Percentiles rank a stretch among this genome's conserved stretches.
phyloP scores from a whole-genome alignment of 1,140 invertebrate species.

The Neocloeon triangulifer region DNA sequence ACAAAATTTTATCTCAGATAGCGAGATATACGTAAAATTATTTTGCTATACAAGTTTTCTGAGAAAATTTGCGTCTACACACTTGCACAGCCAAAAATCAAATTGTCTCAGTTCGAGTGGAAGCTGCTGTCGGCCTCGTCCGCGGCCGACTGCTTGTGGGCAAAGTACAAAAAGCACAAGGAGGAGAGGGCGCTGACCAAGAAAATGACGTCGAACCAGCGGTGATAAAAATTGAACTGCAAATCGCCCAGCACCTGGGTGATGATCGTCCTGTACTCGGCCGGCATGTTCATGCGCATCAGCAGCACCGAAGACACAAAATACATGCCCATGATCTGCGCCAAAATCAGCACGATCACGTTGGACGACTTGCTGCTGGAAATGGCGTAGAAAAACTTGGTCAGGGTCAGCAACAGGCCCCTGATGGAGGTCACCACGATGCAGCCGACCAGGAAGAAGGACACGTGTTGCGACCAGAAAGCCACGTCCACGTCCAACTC shows the following conservation, averaged over 20 bases:
- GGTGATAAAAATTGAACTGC: constrained; percentile 98
- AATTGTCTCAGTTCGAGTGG: too few species aligned
- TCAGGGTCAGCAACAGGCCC: constrained; percentile 84
- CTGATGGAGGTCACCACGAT: constrained; percentile 96
- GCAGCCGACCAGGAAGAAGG: constrained; percentile 90
- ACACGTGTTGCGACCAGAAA: constrained; percentile 98
- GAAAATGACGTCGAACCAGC: constrained; percentile 99
- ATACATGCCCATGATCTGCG: constrained; percentile 99
- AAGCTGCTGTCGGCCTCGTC: constrained; percentile 12
- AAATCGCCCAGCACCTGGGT: constrained; percentile 94
- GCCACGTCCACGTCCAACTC: constrained; percentile 81
- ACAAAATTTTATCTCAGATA: too few species aligned
- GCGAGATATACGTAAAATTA: too few species aligned
- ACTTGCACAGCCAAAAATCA: too few species aligned
- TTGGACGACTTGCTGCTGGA: constrained; percentile 99
- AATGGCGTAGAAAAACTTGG: constrained; percentile 99
- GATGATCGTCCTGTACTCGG: constrained; percentile 91
- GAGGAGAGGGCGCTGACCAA: constrained; percentile 88
- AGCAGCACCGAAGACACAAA: constrained; percentile 94
- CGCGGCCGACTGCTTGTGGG: constrained; percentile 56
- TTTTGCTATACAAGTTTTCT: too few species aligned
- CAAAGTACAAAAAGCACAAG: constrained; percentile 86
- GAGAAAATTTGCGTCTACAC: too few species aligned
- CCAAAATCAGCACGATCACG: constrained; percentile 88
- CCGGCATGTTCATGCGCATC: constrained; percentile 99